These are phyloP conservation scores for Sisyra terminalis DNA, from an alignment of 2,888 invertebrate genomes.

Conservation along the genomic window DNA sequence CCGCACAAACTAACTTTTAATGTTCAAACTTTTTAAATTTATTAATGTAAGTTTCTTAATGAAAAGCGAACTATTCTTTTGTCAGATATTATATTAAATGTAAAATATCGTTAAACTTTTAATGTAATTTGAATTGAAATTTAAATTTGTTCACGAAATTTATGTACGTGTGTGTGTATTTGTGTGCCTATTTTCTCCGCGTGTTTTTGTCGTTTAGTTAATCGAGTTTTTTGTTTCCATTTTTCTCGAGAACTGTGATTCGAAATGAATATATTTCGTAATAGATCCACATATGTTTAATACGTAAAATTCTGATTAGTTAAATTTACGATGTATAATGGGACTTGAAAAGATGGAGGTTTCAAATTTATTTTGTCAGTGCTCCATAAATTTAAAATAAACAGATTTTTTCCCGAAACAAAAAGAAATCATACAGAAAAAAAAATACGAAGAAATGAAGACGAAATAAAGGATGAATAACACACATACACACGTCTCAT, in stretches of 20 bases:
- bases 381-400: too few species aligned
- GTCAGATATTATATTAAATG: constrained; percentile 1
- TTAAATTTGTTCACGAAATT: background rate
- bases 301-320: too few species aligned
- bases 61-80: constrained; percentile 1
- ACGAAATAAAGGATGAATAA: too few species aligned
- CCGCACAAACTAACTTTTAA: constrained; percentile 4
- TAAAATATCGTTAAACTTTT: constrained; percentile 3
- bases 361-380: too few species aligned
- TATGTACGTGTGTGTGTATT: background rate
- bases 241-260: background rate
- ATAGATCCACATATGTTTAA: too few species aligned
- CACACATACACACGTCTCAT: too few species aligned
- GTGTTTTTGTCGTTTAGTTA: background rate
- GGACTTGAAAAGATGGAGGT: too few species aligned
- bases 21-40: constrained; percentile 7
- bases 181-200: background rate
- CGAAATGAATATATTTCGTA: background rate
- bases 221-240: background rate
- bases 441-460: too few species aligned
- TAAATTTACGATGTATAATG: too few species aligned
- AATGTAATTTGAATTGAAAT: constrained; percentile 1
- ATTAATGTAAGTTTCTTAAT: constrained; percentile 2
- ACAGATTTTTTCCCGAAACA: too few species aligned
- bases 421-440: too few species aligned